A percentile compares a stretch with the other conserved stretches of the same genome.
phyloP scores from a whole-genome alignment of 2,888 invertebrate species.

The Caprella mutica region DNA sequence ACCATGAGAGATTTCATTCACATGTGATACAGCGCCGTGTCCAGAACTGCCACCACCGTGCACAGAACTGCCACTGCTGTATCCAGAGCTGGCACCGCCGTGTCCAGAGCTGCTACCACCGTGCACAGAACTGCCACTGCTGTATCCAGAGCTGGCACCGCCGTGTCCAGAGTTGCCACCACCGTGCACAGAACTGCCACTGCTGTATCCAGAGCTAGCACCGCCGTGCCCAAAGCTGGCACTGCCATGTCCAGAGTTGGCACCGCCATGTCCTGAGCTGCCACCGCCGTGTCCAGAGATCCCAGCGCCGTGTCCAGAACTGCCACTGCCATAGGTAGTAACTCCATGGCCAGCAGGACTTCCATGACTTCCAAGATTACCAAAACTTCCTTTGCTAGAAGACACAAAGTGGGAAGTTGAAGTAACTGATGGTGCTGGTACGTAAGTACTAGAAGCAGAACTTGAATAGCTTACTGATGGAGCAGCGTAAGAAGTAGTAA shows the following conservation, averaged over 20 bases:
- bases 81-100: neutral
- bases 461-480: too few species aligned
- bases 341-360: too few species aligned
- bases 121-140: neutral
- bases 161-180: neutral
- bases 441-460: too few species aligned
- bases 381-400: too few species aligned
- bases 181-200: neutral
- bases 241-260: neutral
- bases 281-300: constrained; percentile 12
- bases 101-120: neutral
- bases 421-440: too few species aligned
- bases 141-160: neutral
- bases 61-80: neutral
- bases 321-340: too few species aligned
- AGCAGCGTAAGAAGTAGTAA: too few species aligned
- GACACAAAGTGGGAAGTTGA: too few species aligned
- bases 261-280: neutral
- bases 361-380: too few species aligned
- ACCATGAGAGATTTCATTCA: constrained; percentile 12
- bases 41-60: neutral
- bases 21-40: neutral
- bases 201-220: too few species aligned
- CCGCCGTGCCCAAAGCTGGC: neutral
- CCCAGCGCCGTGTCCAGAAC: neutral